A percentile compares a stretch with the other conserved stretches of the same genome.
Evolutionary conservation across 2,888 invertebrate genomes (phyloP).

Genomic region (Julus scanicus): DNA sequence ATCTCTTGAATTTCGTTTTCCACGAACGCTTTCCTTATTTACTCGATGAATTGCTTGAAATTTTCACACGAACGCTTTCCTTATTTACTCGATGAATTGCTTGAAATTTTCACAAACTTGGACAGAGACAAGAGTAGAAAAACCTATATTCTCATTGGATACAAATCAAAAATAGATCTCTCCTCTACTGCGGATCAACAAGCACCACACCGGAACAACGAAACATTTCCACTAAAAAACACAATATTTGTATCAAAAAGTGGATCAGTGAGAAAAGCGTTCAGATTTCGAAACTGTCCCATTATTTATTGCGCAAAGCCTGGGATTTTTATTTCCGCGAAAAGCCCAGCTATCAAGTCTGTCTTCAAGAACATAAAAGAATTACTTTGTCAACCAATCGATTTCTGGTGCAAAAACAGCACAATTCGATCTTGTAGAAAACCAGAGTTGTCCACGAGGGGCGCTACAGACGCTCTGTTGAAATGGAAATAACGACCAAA

Average conservation of each 20-base stretch:
- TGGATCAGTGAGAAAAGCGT: slow-evolving; percentile 21
- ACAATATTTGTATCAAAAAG: slow-evolving; percentile 22
- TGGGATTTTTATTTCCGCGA: not conserved
- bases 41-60: no score
- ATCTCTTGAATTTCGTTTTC: no score
- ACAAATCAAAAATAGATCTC: not conserved
- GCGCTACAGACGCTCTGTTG: not conserved
- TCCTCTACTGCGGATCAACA: not conserved
- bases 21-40: no score
- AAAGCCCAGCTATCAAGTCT: slow-evolving; percentile 14
- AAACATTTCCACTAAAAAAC: not conserved
- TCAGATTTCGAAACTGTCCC: slow-evolving; percentile 4
- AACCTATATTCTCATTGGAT: not conserved
- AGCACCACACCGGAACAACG: not conserved
- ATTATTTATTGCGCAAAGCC: slow-evolving; percentile 34
- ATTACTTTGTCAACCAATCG: slow-evolving; percentile 30
- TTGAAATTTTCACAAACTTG: no score
- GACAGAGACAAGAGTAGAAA: not conserved
- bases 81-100: no score
- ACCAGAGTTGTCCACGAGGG: not conserved
- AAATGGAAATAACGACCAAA: no score
- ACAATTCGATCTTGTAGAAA: not conserved
- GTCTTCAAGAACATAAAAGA: slow-evolving; percentile 22
- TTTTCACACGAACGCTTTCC: no score
- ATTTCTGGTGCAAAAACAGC: slow-evolving; percentile 1